Evolutionary conservation across 1,140 invertebrate species (phyloP), one percentile per base, ranked within the genome.

Genomic region (Drosophila funebris): DNA sequence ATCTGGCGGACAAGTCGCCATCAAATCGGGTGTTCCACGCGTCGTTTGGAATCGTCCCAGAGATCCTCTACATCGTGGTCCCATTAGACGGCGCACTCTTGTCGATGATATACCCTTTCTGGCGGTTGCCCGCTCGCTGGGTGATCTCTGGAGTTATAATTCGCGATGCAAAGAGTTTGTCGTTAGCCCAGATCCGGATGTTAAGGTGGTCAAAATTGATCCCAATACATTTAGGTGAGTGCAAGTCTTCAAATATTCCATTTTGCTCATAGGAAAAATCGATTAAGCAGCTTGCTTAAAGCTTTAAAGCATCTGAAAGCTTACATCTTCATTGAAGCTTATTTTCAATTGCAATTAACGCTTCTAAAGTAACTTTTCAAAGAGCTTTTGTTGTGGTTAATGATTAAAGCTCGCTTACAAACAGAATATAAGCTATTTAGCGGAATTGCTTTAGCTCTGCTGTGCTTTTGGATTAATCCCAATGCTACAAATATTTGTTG

Each of bases 131-230:
- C 94, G 98, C 75, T 98, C 97, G 24, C 92, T 99, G 66, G 98
- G 98, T 68, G 98, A 99, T 93, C 93, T 99, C 1, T 99, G 98
- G 98, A 99, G 97, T 88, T 99, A 98, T 90, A 99, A 99, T 92
- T 96, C 96, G 0, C 94, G 95, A 44, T 94, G 95, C 75, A 95
- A 98, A 90, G 95, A 96, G 91, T 99, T 99, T 93, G 96, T 99
- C 8, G 98, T 99, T 2, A 98, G 97, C n/a, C 98, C 98, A 0
- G 97, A 98, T 92, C 98, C 98, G 2, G 98, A 99, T 93, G 97
- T 99, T 3, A 94, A 95, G 78, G 97, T 98, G 0, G 93, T 97
- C 50, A 93, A 95, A 44, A 95, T 99, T 62, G 96, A 99, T 92
- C 95, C 97, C 0, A 94, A 93, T 13, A 93, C 93, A 58, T 95